Evolutionary conservation across 2,888 invertebrate species (phyloP), one percentile per base, ranked within the genome.

Genomic region (Acrobasis repandana): DNA sequence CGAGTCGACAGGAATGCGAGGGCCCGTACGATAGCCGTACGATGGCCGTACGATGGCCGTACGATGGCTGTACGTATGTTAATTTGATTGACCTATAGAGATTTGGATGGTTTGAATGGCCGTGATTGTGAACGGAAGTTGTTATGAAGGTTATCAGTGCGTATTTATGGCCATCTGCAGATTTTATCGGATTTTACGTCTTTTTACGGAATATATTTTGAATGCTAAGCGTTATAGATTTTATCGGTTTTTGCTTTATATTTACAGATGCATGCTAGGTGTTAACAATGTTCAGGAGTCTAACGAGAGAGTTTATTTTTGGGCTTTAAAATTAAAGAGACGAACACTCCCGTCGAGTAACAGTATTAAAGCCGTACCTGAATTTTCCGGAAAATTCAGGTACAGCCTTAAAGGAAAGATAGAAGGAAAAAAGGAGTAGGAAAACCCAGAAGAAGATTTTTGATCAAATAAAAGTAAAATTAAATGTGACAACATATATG

Each of bases 11-110:
- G 52, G 15, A 50, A 52, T 36, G 76, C 75, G 76, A 76, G 28
- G 28, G 28, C n/a, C n/a, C n/a, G n/a, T n/a, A n/a, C n/a, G n/a
- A n/a, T n/a, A n/a, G n/a, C n/a, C n/a, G n/a, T n/a, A n/a, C n/a
- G n/a, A n/a, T n/a, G n/a, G n/a, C 2, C 4, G 38, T 38, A 10
- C 73, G 68, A 43, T 11, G n/a, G n/a, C 6, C 4, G 38, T 38
- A 10, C 73, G 68, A 70, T 66, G 73, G 71, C 72, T 11, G 63
- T 71, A 73, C 76, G 73, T 84, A 87, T 87, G 83, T 79, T 87
- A 87, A 87, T 86, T 83, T 79, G 72, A 80, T 82, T 75, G 73
- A 72, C 62, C 71, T 61, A 70, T 56, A 56, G 71, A 75, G 68
- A 65, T 63, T 69, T 61, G 46, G 58, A 46, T 54, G 65, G 67